phyloP scores from a whole-genome alignment of 2,797 vertebrate species.

The Tachyglossus aculeatus region DNA sequence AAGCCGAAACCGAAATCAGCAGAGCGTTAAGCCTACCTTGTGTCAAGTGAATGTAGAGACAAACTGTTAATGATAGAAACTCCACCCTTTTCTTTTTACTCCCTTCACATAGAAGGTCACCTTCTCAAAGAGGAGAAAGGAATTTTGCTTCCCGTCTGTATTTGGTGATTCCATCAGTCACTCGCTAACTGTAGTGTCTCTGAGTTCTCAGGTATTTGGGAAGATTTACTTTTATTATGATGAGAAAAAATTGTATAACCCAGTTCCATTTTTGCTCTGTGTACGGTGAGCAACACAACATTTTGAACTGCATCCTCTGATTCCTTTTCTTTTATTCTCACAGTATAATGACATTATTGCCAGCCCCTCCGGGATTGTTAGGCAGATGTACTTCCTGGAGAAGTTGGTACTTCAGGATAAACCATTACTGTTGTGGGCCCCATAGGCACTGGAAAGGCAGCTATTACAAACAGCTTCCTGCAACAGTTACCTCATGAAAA shows the following conservation, averaged over 20 bases:
- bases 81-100: conserved; percentile 57
- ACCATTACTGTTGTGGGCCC: conserved; percentile 79
- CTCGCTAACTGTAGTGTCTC: conserved; percentile 22
- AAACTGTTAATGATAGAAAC: conserved; percentile 40
- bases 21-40: conserved; percentile 50
- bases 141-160: conserved; percentile 32
- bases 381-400: conserved; percentile 75
- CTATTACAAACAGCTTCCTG: conserved; percentile 75
- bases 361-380: conserved; percentile 71
- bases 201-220: conserved; percentile 51
- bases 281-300: conserved; percentile 69
- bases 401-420: conserved; percentile 79
- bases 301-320: conserved; percentile 71
- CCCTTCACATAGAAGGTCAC: conserved; percentile 35
- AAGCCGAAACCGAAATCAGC: conserved; percentile 58
- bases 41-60: conserved; percentile 61
- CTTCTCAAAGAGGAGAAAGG: conserved; percentile 35
- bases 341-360: conserved; percentile 76
- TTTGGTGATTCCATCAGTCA: not conserved
- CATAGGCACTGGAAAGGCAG: conserved; percentile 74
- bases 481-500: conserved; percentile 79
- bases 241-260: conserved; percentile 53
- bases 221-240: conserved; percentile 57
- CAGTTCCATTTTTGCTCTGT: conserved; percentile 64
- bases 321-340: conserved; percentile 68